Evolutionary conservation across 53 echinoderm and acorn worm species (phyloP).

Genomic region (Echinometra lucunter): DNA sequence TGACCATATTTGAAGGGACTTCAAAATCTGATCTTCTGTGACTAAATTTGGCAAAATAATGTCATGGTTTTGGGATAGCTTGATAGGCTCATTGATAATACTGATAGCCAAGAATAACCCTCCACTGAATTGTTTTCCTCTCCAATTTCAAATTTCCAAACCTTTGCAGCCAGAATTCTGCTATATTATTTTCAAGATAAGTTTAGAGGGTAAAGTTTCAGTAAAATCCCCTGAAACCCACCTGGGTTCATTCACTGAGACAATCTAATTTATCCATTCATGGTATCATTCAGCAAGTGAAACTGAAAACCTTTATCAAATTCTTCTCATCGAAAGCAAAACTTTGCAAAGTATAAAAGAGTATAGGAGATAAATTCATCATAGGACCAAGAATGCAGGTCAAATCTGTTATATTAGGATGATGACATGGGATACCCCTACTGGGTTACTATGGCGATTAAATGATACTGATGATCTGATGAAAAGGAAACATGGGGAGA

Average conservation of each 20-base stretch:
- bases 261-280: conserved; percentile 15
- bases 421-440: neutral
- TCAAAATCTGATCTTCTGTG: neutral
- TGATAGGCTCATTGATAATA: neutral
- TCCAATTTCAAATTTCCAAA: neutral
- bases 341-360: neutral
- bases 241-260: neutral
- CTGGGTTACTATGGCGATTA: conserved; percentile 48
- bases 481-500: conserved; percentile 41
- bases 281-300: conserved; percentile 35
- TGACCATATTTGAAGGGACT: neutral
- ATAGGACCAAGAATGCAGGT: neutral
- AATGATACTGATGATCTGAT: conserved; percentile 44
- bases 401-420: conserved; percentile 24
- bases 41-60: conserved; percentile 14
- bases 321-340: neutral
- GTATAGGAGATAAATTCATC: neutral
- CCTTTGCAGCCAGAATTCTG: neutral
- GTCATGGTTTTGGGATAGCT: neutral
- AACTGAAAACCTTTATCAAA: conserved; percentile 45
- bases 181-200: conserved; percentile 9
- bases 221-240: neutral
- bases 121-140: neutral
- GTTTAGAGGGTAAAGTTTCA: conserved; percentile 12
- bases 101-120: neutral